Base-by-base conservation (phyloP, 35 echinoderm and acorn worm species). In the Amphiura filiformis region DNA sequence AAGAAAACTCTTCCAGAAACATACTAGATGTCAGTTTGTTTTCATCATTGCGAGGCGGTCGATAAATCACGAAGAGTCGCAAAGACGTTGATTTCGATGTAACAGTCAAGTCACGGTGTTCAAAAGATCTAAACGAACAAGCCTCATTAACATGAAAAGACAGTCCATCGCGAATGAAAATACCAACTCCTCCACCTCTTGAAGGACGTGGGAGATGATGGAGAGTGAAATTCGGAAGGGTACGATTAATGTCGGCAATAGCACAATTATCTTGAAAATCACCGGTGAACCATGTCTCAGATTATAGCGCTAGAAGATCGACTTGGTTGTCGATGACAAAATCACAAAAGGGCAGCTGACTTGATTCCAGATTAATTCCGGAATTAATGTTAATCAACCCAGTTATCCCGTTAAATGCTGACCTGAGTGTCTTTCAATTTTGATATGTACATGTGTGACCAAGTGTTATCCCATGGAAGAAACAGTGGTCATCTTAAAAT, bases 201-300 rank as follows among this genome's bases (percentile, higher is more conserved):
- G 32, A 20, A 40, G 79, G 32, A 37, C 79, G 37, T 81, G 79
- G 79, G 22, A 40, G 22, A 30, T 81, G 79, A 37, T 81, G 79
- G 37, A 81, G 37, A 81, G 31, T 37, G 37, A 37, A 37, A 12
- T 81, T 81, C 26, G 79, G 79, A 37, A 81, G 79, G 15, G 79
- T 40, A 81, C 32, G 23, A 23, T 37, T 14, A 22, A 81, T 81
- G 79, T 81, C 38, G 22, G 79, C 79, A 81, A 81, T 32, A 35
- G 79, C 38, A 20, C 38, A 22, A 81, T 81, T 37, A 81, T 81
- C 37, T 38, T 1, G 32, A 36, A 12, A 36, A 26, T 32, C 32
- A 28, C 38, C 38, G 12, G 79, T 81, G 13, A 81, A 40, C 79
- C 79, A 81, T 81, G 79, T 81, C 38, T 81, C 79, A 22, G 79